phyloP scores from a whole-genome alignment of 2,888 invertebrate species.

The Drosophila demipolita region DNA sequence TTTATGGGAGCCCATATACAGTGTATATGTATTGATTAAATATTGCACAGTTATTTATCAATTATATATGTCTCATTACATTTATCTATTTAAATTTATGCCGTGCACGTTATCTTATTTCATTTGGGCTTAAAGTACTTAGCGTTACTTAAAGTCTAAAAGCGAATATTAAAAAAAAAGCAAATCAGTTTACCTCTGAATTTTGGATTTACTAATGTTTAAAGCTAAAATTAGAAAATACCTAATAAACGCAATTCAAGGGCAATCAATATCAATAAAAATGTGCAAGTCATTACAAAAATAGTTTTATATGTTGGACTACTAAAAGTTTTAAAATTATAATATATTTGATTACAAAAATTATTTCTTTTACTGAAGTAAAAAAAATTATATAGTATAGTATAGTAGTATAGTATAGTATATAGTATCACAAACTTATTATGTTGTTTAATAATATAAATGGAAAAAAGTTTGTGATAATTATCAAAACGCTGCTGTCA shows the following conservation, averaged over 20 bases:
- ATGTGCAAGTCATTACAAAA: background rate
- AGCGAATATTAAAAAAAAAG: background rate
- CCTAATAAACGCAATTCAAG: background rate
- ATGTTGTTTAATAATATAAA: background rate
- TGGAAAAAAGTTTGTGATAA: background rate
- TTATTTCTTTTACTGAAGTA: background rate
- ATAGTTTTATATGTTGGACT: background rate
- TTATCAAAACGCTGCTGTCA: background rate
- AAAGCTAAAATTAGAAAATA: background rate
- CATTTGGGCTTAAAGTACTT: background rate
- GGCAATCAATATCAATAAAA: background rate
- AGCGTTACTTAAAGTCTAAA: background rate
- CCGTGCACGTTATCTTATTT: background rate
- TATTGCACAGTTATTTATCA: background rate
- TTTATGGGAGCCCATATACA: background rate
- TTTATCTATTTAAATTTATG: background rate
- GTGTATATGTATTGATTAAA: background rate
- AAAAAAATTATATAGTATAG: background rate
- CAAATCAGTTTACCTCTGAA: background rate
- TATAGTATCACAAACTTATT: background rate
- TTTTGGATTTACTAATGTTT: background rate
- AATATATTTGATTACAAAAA: background rate
- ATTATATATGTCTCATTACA: background rate
- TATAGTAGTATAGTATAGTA: too few relatives aligned
- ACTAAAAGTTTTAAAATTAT: background rate